Evolutionary conservation across 1,140 invertebrate genomes (phyloP).

Genomic region (Oscheius sp.): DNA sequence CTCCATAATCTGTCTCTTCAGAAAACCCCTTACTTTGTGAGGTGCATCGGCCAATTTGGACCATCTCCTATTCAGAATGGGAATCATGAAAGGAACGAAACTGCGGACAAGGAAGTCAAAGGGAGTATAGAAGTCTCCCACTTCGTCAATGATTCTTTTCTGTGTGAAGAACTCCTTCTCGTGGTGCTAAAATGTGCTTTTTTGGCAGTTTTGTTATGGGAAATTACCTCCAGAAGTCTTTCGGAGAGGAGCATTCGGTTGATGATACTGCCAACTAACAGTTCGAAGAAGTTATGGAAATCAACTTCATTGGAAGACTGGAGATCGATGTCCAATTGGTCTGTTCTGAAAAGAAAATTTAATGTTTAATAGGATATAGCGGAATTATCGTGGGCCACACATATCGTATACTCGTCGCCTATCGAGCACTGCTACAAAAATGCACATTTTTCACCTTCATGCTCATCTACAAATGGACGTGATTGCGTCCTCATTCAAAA

Average conservation of each 20-base stretch:
- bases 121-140: background rate
- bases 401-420: too few species aligned
- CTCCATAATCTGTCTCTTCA: background rate
- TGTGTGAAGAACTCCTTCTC: conserved; percentile 13
- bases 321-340: too few species aligned
- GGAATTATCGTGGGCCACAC: too few species aligned
- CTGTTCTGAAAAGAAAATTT: too few species aligned
- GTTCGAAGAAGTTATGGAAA: conserved; percentile 13
- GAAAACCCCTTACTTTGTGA: background rate
- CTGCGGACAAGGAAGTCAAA: conserved; percentile 16
- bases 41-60: too few species aligned
- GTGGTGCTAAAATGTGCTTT: conserved; percentile 36
- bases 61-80: too few species aligned
- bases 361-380: too few species aligned
- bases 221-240: conserved; percentile 58
- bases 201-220: conserved; percentile 47
- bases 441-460: too few species aligned
- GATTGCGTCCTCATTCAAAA: too few species aligned
- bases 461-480: too few species aligned
- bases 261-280: conserved; percentile 38
- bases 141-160: conserved; percentile 10
- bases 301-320: background rate
- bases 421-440: too few species aligned
- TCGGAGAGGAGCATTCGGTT: conserved; percentile 55
- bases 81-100: too few species aligned